These are phyloP conservation scores for Eciton burchellii DNA, from an alignment of 1,140 invertebrate genomes.

Conservation along the genomic window DNA sequence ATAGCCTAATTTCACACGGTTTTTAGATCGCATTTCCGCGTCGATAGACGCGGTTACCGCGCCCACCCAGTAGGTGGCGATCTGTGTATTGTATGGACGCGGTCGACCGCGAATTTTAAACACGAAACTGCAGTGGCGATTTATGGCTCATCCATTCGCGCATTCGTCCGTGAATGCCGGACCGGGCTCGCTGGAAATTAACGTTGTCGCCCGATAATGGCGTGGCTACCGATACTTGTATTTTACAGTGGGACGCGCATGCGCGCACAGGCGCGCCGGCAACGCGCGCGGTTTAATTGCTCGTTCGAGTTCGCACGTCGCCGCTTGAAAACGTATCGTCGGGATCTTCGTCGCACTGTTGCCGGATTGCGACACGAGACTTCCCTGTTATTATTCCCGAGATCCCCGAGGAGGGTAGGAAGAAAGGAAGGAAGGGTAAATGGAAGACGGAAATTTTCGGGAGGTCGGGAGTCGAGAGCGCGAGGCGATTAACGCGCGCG, in stretches of 20 bases:
- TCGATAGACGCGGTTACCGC: background rate
- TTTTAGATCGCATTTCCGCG: conserved; percentile 29
- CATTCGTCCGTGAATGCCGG: conserved; percentile 13
- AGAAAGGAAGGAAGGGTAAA: no score
- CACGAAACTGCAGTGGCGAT: conserved; percentile 34
- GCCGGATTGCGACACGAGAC: no score
- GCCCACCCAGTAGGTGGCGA: background rate
- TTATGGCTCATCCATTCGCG: conserved; percentile 29
- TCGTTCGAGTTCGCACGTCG: no score
- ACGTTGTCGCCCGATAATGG: conserved; percentile 37
- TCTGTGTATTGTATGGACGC: conserved; percentile 32
- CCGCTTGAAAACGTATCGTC: background rate
- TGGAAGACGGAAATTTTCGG: background rate
- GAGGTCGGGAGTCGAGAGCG: background rate
- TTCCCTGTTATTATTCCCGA: no score
- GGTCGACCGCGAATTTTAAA: conserved; percentile 54
- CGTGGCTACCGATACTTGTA: conserved; percentile 51
- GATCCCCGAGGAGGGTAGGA: no score
- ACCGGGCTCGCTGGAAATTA: conserved; percentile 36
- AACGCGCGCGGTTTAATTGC: conserved; percentile 10
- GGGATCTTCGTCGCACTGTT: no score
- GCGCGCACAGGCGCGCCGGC: background rate
- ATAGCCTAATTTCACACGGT: conserved; percentile 13
- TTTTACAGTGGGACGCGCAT: conserved; percentile 32
- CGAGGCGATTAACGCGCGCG: conserved; percentile 4